Evolutionary conservation across 2,113 vertebrate species (phyloP), one percentile per base, ranked within the genome.

Genomic region (Percina caprodes): DNA sequence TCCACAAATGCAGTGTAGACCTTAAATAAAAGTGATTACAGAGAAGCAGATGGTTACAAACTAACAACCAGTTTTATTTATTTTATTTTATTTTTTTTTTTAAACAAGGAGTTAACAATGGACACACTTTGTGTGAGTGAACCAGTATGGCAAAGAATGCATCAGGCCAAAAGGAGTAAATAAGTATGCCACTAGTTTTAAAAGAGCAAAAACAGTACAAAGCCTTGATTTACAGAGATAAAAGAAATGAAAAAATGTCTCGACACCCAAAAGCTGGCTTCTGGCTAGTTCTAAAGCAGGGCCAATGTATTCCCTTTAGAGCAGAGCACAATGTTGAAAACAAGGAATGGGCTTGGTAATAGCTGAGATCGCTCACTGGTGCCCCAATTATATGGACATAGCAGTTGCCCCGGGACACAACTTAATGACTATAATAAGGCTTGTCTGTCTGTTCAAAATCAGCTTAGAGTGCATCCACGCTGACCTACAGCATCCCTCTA

Each of bases 391-490:
- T 55, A 76, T 46, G 69, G 75, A 85, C 78, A 83, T 80, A 88
- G 82, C 77, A 54, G 46, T 74, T 67, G 87, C 92, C 84, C 70
- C 18, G 10, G 91, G 92, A 88, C 71, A 87, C 19, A 5, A 61
- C 58, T 84, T 90, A 92, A 93, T 90, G 89, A 90, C 75, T 70
- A 60, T 88, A 89, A 91, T 86, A 87, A 87, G 83, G 71, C 88
- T 82, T 79, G 84, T 84, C 87, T 85, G 83, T 85, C 86, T 78
- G 70, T 68, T 90, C 75, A 87, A 80, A 91, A 89, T 92, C 89
- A 86, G 86, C 89, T 90, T 83, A 92, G 79, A 91, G 82, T 83
- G 63, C 86, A 83, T 85, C 84, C 80, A 83, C 3, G 3, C 74
- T 59, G 86, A 85, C 86, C 85, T 65, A 61, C 76, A 82, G 66